phyloP scores from a whole-genome alignment of 2,113 vertebrate species.

The Marmota monax region DNA sequence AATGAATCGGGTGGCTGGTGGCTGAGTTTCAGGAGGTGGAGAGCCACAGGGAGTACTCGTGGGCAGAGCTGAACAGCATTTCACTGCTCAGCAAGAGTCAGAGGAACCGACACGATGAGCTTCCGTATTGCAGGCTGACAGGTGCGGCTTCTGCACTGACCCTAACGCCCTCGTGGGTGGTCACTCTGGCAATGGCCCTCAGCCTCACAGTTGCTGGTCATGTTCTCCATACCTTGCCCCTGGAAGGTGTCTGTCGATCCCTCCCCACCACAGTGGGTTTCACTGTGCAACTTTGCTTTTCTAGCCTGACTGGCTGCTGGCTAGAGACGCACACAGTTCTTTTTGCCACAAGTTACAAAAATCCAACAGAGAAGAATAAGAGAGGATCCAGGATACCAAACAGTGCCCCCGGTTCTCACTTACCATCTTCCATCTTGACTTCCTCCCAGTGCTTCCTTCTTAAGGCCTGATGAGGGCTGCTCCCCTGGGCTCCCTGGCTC shows the following conservation, averaged over 20 bases:
- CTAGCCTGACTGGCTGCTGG: not conserved
- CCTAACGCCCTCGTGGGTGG: not conserved
- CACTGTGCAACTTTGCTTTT: not conserved
- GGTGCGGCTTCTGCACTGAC: fast-evolving
- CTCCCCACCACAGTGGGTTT: not conserved
- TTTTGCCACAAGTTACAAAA: not conserved
- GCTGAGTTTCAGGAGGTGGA: not conserved
- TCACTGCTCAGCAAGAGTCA: not conserved
- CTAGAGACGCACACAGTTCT: not conserved
- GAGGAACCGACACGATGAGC: not conserved
- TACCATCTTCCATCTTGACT: not conserved
- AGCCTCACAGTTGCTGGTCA: not conserved
- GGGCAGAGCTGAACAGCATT: not conserved
- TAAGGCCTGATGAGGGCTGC: not conserved
- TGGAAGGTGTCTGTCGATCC: not conserved
- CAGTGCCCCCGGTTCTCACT: not conserved
- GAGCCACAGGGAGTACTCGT: not conserved
- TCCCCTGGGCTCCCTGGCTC: not conserved
- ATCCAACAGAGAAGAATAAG: not conserved
- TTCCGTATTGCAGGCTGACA: fast-evolving
- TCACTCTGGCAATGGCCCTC: not conserved
- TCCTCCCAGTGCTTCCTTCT: not conserved
- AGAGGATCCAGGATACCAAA: not conserved
- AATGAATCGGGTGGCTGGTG: conserved; percentile 9
- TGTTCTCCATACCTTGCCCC: not conserved